Evolutionary conservation across 2,113 vertebrate genomes (phyloP).

Genomic region (Protobothrops mucrosquamatus): DNA sequence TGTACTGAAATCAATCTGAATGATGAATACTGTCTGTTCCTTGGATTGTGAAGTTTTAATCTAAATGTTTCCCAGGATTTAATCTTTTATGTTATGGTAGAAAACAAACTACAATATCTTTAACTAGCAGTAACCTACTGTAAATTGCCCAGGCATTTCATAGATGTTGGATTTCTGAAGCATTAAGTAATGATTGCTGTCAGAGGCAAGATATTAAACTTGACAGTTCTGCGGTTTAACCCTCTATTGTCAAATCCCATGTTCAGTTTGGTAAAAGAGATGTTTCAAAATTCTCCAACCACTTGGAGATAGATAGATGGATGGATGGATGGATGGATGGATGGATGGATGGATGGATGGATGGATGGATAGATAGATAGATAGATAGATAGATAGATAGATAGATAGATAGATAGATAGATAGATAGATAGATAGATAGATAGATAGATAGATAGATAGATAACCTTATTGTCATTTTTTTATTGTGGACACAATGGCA

Average conservation of each 20-base stretch:
- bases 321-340: too few species aligned
- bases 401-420: too few species aligned
- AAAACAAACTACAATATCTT: constrained; percentile 6
- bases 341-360: too few species aligned
- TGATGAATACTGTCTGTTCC: not conserved
- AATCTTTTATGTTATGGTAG: not conserved
- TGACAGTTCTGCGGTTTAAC: not conserved
- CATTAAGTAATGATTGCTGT: constrained; percentile 1
- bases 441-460: too few species aligned
- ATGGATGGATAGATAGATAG: too few species aligned
- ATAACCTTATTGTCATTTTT: too few species aligned
- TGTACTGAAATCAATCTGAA: not conserved
- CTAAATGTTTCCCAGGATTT: not conserved
- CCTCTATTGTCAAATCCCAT: not conserved
- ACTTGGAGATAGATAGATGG: not conserved
- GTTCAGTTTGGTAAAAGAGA: not conserved
- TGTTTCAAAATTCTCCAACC: not conserved
- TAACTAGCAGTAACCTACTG: not conserved
- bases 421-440: too few species aligned
- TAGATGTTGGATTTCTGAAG: constrained; percentile 26
- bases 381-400: too few species aligned
- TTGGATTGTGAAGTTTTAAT: not conserved
- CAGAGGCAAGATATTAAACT: not conserved
- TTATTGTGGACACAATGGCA: too few species aligned
- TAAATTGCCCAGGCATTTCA: not conserved